Base-by-base conservation (phyloP, 1,140 invertebrate genomes). In the Temnothorax curvispinosus region DNA sequence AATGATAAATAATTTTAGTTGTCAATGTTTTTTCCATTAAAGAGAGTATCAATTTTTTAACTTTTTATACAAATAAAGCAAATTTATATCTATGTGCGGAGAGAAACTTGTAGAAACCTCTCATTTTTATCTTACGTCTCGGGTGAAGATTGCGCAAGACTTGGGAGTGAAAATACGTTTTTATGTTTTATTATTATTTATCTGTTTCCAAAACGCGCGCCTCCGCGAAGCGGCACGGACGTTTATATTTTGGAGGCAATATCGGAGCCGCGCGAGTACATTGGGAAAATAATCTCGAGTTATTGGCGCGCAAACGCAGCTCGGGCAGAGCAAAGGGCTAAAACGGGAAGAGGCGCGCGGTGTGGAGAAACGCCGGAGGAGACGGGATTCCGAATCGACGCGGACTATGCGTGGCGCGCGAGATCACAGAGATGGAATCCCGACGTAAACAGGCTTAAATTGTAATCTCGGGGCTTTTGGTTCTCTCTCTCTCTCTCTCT, bases 371-470 rank as follows among this genome's bases (percentile, higher is more conserved):
- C 62, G 69, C 87, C 71, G 77, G 50, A 77, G 85, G 72, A 81
- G 89, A 88, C 69, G 54, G 78, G 85, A 86, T 77, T 87, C 72
- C 44, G 85, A 87, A 87, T 89, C 85, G 87, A 89, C 89, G 89
- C 81, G 50, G 82, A 78, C 87, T 91, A 90, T 91, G 90, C 87
- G 85, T 86, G 88, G 88, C 84, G 86, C 91, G 88, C 88, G 85
- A 92, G 88, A 92, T 92, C 91, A 90, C 85, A 92, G 87, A 89
- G 74, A 77, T 58, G 75, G 81, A 90, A 88, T 91, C 88, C 90
- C 92, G 92, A 92, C 87, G 91, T 92, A 92, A 92, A 92, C 91
- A 92, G 88, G 90, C 91, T 92, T 92, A 92, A 92, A 90, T 86
- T 67, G 88, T 90, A 91, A 91, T 91, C 88, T 90, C 85, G 56